Conservation (phyloP, 1,140 invertebrate genomes). For the Aphelinus certus region DNA sequence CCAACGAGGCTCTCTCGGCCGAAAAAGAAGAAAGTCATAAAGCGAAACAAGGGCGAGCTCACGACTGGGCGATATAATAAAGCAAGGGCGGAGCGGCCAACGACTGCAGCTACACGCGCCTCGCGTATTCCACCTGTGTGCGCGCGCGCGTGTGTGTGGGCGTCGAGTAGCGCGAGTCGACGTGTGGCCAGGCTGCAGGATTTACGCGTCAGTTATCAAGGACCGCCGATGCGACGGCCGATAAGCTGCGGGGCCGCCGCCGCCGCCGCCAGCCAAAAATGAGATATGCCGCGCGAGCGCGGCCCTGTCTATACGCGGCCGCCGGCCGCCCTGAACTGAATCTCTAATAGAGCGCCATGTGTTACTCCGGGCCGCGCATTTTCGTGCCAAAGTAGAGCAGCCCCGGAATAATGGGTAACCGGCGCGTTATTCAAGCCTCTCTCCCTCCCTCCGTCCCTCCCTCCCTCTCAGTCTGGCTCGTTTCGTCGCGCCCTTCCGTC, state of each 20-base stretch:
- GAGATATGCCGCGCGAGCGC: not conserved
- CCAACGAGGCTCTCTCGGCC: no score
- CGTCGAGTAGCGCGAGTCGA: constrained; percentile 23
- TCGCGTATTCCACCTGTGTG: no score
- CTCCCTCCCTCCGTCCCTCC: not conserved
- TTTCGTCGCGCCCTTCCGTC: no score
- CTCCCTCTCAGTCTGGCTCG: not conserved
- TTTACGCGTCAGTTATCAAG: constrained; percentile 33
- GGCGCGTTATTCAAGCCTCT: constrained; percentile 8
- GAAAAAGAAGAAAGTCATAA: no score
- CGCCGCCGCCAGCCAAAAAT: constrained; percentile 16
- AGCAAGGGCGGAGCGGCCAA: no score
- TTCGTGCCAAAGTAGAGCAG: constrained; percentile 7
- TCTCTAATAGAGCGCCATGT: constrained; percentile 22
- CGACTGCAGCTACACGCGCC: no score
- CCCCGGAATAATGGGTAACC: constrained; percentile 19
- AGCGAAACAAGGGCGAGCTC: no score
- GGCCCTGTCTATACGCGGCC: not conserved
- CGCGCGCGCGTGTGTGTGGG: not conserved
- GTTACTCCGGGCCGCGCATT: not conserved
- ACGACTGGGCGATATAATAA: no score
- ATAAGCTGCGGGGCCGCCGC: constrained; percentile 21
- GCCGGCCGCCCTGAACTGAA: constrained; percentile 4
- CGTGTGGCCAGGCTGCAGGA: constrained; percentile 1
- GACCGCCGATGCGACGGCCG: constrained; percentile 26